Evolutionary conservation across 1,140 invertebrate genomes (phyloP), one percentile per base, ranked within the genome.

Genomic region (Neodiprion virginianus): DNA sequence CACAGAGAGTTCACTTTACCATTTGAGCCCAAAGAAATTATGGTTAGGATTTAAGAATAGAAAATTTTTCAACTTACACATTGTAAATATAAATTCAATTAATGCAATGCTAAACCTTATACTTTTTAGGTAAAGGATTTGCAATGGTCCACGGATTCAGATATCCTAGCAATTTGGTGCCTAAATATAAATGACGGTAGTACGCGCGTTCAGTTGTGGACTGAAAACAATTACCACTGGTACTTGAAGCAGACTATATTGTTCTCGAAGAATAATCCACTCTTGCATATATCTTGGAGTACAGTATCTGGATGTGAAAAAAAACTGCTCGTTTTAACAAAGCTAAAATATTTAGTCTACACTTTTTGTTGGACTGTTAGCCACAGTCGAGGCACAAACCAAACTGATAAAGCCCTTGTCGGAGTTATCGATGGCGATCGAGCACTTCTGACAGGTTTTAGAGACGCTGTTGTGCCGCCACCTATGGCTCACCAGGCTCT

Each of bases 211-310:
- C 92, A 96, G 79, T 83, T 98, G 1, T 98, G 94, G 89, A 95
- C 94, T 8, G 91, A 92, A 69, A 92, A 91, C 28, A 98, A 98
- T 89, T 97, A 96, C 82, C 94, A 97, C 82, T 98, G 96, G 96
- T 97, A 97, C 87, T 84, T 95, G 12, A 98, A 98, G 83, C 94
- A 97, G 82, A 91, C 86, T 69, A 80, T 95, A 5, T 74, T 76
- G 10, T 94, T 93, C 81, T 74, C 83, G 17, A 78, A 82, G 70
- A 80, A 87, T 0, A 85, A 91, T 75, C 83, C 86, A 53, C 81
- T 93, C 11, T 81, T 89, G 1, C 85, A 86, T 74, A 82, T 92
- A n/a, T 79, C 87, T 21, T 96, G 95, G 95, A 80, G 77, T 65
- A 50, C 73, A 8, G 70, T 12, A 14, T 67, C 72, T 5, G 75